phyloP scores from a whole-genome alignment of 2,888 invertebrate species.

The Eupelmus urozonus region DNA sequence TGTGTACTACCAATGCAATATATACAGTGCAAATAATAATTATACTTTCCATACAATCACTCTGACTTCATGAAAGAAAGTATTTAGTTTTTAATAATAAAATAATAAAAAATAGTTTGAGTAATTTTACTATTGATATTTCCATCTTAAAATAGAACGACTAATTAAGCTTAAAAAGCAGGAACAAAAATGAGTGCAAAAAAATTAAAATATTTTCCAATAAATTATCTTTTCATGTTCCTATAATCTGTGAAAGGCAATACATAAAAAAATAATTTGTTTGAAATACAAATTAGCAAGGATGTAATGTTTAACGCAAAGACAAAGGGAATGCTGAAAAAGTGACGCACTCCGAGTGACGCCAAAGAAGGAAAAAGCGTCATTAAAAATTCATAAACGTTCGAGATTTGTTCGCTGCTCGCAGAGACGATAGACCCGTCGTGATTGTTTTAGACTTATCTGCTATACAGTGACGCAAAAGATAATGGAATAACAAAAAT shows the following conservation, averaged over 20 bases:
- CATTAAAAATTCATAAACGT: slow-evolving; percentile 45
- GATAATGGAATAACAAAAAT: slow-evolving; percentile 26
- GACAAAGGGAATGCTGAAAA: slow-evolving; percentile 13
- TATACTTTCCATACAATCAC: slow-evolving; percentile 26
- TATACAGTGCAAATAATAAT: slow-evolving; percentile 1
- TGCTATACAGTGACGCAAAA: slow-evolving; percentile 36
- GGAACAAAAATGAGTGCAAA: neutral
- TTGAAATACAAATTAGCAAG: slow-evolving; percentile 14
- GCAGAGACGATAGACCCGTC: slow-evolving; percentile 8
- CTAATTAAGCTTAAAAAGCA: neutral
- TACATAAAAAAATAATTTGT: neutral
- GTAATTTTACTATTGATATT: neutral
- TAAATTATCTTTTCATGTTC: slow-evolving; percentile 38
- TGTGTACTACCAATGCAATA: slow-evolving; percentile 5
- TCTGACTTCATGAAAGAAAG: slow-evolving; percentile 1
- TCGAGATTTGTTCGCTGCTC: slow-evolving; percentile 19
- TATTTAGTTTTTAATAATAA: no score
- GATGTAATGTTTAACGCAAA: slow-evolving; percentile 13
- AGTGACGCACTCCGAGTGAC: slow-evolving; percentile 36
- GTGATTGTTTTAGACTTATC: slow-evolving; percentile 38
- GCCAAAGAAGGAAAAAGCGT: slow-evolving; percentile 25
- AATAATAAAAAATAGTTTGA: no score
- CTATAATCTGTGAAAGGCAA: slow-evolving; percentile 38
- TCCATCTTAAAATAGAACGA: neutral
- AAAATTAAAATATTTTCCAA: slow-evolving; percentile 16